phyloP scores from a whole-genome alignment of 2,797 vertebrate genomes.

The Alcedo quadribrachys region DNA sequence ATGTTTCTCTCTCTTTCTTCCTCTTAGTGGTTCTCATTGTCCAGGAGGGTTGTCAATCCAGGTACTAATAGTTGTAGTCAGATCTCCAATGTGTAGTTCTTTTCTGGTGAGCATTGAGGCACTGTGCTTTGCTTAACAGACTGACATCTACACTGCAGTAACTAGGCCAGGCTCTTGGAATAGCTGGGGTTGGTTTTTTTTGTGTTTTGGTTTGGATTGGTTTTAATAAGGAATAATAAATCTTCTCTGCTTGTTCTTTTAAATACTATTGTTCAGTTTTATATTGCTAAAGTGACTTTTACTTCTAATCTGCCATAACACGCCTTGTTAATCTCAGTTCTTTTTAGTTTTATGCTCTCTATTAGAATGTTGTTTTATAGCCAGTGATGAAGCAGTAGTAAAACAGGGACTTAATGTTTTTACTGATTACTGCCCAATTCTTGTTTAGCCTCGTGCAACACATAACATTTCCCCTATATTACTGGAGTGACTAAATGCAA shows the following conservation, averaged over 20 bases:
- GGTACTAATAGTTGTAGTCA: neutral
- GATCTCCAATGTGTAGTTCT: neutral
- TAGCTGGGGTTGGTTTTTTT: neutral
- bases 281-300: constrained; percentile 39
- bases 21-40: neutral
- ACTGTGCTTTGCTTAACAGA: neutral
- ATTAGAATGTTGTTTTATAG: constrained; percentile 26
- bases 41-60: neutral
- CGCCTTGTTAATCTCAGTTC: constrained; percentile 9
- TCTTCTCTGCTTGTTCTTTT: neutral
- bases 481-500: constrained; percentile 18
- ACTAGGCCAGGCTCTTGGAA: neutral
- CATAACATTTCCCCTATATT: neutral
- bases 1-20: neutral
- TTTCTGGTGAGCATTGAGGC: neutral
- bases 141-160: neutral
- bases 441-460: neutral
- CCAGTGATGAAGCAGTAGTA: constrained; percentile 13
- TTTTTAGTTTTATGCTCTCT: constrained; percentile 27
- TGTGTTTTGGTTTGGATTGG: neutral
- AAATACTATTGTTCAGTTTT: neutral
- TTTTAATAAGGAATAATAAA: neutral
- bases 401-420: constrained; percentile 37
- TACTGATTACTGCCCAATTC: constrained; percentile 37
- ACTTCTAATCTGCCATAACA: constrained; percentile 11